These are phyloP conservation scores for Diarsia rubi DNA, from an alignment of 2,888 invertebrate genomes.

Conservation along the genomic window DNA sequence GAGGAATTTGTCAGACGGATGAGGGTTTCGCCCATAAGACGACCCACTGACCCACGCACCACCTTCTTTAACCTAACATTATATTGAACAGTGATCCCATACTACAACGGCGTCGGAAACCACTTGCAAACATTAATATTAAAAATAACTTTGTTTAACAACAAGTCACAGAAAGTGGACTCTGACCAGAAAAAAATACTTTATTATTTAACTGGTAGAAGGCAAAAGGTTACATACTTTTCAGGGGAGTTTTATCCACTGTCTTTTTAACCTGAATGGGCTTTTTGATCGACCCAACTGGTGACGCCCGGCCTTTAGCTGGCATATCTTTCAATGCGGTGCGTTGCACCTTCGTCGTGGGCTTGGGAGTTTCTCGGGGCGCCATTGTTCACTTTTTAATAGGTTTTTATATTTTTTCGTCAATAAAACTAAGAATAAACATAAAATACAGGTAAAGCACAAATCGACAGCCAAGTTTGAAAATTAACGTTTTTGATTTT, in stretches of 20 bases:
- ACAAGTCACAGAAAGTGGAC: background rate
- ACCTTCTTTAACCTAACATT: background rate
- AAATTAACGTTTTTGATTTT: constrained; percentile 48
- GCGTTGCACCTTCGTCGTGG: constrained; percentile 77
- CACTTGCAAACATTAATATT: background rate
- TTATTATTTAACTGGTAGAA: background rate
- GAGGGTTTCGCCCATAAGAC: too few species aligned
- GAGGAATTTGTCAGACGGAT: too few species aligned
- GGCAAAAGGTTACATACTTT: constrained; percentile 62
- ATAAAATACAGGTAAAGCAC: background rate
- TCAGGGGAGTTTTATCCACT: constrained; percentile 73
- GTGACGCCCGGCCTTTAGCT: constrained; percentile 75
- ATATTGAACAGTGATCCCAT: background rate
- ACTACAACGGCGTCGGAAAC: background rate
- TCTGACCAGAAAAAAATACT: background rate
- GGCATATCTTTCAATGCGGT: constrained; percentile 69
- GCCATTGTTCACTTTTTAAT: constrained; percentile 74
- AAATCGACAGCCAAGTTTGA: constrained; percentile 19
- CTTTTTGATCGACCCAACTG: constrained; percentile 76
- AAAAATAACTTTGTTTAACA: background rate
- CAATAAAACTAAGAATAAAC: background rate
- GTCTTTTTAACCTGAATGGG: constrained; percentile 71
- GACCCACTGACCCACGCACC: too few species aligned
- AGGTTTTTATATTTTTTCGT: background rate
- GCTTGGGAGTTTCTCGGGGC: constrained; percentile 79